Evolutionary conservation across 2,113 vertebrate species (phyloP).

Genomic region (Laticauda laticaudata): DNA sequence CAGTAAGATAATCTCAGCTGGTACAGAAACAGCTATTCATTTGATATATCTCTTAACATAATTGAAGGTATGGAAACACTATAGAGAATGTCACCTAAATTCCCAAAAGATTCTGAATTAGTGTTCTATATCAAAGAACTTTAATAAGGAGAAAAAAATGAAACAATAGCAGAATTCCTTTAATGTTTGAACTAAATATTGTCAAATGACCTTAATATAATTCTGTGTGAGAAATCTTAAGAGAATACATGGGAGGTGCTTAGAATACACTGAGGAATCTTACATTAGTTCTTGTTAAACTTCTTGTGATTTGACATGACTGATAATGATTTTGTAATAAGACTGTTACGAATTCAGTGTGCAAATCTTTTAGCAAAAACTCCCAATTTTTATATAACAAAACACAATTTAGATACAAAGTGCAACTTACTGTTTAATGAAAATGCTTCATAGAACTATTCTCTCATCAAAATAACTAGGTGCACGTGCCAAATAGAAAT

Average conservation of each 20-base stretch:
- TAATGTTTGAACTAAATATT: constrained; percentile 32
- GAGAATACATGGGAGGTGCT: constrained; percentile 22
- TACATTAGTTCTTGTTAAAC: constrained; percentile 23
- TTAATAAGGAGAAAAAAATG: constrained; percentile 20
- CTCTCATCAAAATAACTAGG: not conserved
- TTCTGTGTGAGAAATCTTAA: constrained; percentile 14
- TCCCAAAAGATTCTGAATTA: constrained; percentile 17
- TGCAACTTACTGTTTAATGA: not conserved
- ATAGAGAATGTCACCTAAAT: not conserved
- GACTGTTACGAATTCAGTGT: constrained; percentile 24
- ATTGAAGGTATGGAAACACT: not conserved
- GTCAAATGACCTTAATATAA: constrained; percentile 19
- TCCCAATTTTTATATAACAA: constrained; percentile 13
- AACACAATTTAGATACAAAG: constrained; percentile 1
- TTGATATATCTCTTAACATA: not conserved
- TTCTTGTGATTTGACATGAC: constrained; percentile 3
- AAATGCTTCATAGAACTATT: not conserved
- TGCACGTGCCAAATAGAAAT: not conserved
- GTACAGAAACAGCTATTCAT: not conserved
- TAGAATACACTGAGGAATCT: constrained; percentile 15
- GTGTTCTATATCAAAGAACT: constrained; percentile 4
- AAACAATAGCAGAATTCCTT: constrained; percentile 18
- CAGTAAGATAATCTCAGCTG: not conserved
- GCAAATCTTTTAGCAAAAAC: constrained; percentile 17
- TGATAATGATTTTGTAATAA: not conserved